These are phyloP conservation scores for Ariopsis seemanni DNA, from an alignment of 2,113 vertebrate species.

Conservation along the genomic window DNA sequence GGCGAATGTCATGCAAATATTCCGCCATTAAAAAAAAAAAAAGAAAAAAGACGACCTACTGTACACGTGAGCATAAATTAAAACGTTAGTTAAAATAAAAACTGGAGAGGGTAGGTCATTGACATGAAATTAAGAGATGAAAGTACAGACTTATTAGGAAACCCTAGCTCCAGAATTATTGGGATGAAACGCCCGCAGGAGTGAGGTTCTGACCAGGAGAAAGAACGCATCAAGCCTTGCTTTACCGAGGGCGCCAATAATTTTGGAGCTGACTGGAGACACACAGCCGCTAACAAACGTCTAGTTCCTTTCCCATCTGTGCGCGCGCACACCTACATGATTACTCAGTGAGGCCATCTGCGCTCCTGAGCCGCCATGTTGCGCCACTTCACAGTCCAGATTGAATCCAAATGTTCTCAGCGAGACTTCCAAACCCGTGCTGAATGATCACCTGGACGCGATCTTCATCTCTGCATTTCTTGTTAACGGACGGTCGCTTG, in stretches of 20 bases:
- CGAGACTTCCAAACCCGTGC: no score
- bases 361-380: neutral
- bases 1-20: no score
- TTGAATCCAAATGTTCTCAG: neutral
- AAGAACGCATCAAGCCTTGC: no score
- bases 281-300: neutral
- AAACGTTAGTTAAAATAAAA: no score
- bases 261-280: neutral
- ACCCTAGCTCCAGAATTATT: neutral
- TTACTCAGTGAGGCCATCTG: slow-evolving; percentile 19
- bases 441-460: neutral
- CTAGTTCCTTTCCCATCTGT: neutral
- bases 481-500: no score
- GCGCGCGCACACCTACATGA: neutral
- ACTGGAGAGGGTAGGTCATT: no score
- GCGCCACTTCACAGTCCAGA: slow-evolving; percentile 27
- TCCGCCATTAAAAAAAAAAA: no score
- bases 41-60: no score
- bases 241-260: neutral
- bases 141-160: neutral
- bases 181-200: no score
- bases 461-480: no score
- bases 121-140: neutral
- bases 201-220: neutral
- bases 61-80: no score